Conservation (phyloP, 1,140 invertebrate genomes). For the Micrasema minimum region DNA sequence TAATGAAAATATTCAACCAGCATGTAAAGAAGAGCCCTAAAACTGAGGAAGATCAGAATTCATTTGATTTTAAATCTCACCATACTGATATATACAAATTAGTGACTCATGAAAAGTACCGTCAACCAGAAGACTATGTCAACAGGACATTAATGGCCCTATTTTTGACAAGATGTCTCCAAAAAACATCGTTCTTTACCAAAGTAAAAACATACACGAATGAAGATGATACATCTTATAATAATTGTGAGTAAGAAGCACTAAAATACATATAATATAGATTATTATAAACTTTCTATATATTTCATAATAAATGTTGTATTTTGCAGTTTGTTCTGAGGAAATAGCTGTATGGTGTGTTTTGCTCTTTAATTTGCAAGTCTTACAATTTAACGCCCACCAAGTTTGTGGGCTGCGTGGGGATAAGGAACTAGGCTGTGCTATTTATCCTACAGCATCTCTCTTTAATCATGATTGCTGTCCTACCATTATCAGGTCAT, state of each 20-base stretch:
- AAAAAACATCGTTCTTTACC: constrained; percentile 65
- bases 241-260: too few relatives aligned
- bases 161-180: constrained; percentile 72
- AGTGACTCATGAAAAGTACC: constrained; percentile 67
- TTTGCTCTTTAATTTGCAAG: constrained; percentile 73
- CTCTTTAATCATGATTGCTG: constrained; percentile 83
- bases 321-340: constrained; percentile 52
- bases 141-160: constrained; percentile 74
- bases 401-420: constrained; percentile 72
- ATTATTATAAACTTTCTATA: too few relatives aligned
- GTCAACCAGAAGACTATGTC: constrained; percentile 71
- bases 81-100: constrained; percentile 67
- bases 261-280: too few relatives aligned
- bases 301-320: too few relatives aligned
- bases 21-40: background rate
- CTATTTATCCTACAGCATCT: constrained; percentile 74
- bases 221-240: background rate
- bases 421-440: constrained; percentile 71
- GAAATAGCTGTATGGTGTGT: constrained; percentile 66
- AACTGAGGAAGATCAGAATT: background rate
- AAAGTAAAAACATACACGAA: background rate
- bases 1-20: constrained; percentile 55
- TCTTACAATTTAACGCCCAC: constrained; percentile 82
- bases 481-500: constrained; percentile 72
- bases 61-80: background rate